Evolutionary conservation across 2,888 invertebrate genomes (phyloP), one percentile per base, ranked within the genome.

Genomic region (Cephus nigrinus): DNA sequence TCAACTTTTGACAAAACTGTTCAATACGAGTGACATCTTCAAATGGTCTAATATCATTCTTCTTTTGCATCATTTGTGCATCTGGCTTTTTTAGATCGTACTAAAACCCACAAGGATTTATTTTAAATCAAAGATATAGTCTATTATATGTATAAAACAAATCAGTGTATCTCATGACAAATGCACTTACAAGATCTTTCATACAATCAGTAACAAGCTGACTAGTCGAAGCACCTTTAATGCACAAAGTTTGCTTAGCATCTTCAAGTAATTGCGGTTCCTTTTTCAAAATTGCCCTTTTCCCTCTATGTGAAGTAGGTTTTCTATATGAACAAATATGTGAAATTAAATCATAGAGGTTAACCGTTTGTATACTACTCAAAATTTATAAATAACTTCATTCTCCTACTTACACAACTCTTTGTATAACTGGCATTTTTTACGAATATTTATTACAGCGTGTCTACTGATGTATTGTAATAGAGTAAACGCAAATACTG

Each of bases 231-330:
- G 96, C 94, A 32, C 98, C 99, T 91, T 96, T 96, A 36, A 98
- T 93, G 88, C 98, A 97, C 81, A 99, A 91, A 73, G 96, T 94
- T 87, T 94, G 95, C 89, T 99, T 98, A 0, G 95, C 93, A 85
- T 97, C 96, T 93, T 99, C 99, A 80, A 97, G 93, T 0, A 98
- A 92, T 91, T 98, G 97, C 0, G 99, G 97, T 87, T 97, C 98
- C 83, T 95, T 94, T 15, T 95, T 94, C 76, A 96, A 92, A 75
- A 99, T 92, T 30, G 96, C 94, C 86, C 96, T 95, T 91, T 98
- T 98, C 32, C 97, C 98, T 90, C 95, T 96, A 74, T 96, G 96
- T 74, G 97, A 98, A 85, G 95, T 96, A 0, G 98, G 97, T 93
- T 98, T 98, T 83, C 98, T 98, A 91, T 3, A 93, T 92, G 55